Conservation (phyloP, 2,113 vertebrate species). For the Leucosticte australis region DNA sequence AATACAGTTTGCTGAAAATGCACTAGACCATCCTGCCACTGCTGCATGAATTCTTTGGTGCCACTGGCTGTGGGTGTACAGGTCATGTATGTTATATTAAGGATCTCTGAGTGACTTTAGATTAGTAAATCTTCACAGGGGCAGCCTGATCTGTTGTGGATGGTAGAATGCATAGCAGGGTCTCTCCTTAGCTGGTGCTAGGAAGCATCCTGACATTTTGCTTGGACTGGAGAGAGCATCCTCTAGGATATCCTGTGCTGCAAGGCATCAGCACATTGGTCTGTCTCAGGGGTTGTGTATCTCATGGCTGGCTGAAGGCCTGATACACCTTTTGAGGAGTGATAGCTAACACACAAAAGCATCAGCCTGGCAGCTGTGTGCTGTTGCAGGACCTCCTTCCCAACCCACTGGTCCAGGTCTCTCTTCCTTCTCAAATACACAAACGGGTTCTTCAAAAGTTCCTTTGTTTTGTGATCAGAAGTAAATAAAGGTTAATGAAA, state of each 20-base stretch:
- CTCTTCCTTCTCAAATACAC: background rate
- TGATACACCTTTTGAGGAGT: background rate
- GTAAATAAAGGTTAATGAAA: background rate
- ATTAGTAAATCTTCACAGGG: background rate
- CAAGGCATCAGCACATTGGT: background rate
- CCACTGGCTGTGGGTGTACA: background rate
- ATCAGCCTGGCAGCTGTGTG: background rate
- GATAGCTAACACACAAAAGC: background rate
- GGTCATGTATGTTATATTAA: background rate
- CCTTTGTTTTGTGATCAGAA: background rate
- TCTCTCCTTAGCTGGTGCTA: background rate
- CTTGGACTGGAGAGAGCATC: background rate
- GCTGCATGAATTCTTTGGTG: background rate
- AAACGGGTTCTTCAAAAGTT: background rate
- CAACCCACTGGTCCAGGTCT: rapidly evolving
- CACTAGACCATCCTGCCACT: background rate
- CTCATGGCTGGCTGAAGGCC: background rate
- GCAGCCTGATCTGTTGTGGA: background rate
- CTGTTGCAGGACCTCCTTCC: background rate
- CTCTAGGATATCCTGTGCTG: background rate
- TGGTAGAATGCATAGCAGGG: background rate
- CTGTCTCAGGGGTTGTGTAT: background rate
- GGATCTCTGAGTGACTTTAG: background rate
- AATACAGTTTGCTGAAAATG: background rate
- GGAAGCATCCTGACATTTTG: background rate